Percentiles rank a stretch among this genome's conserved stretches.
Evolutionary conservation across 2,888 invertebrate genomes (phyloP).

Genomic region (Ornithoptera alexandrae): DNA sequence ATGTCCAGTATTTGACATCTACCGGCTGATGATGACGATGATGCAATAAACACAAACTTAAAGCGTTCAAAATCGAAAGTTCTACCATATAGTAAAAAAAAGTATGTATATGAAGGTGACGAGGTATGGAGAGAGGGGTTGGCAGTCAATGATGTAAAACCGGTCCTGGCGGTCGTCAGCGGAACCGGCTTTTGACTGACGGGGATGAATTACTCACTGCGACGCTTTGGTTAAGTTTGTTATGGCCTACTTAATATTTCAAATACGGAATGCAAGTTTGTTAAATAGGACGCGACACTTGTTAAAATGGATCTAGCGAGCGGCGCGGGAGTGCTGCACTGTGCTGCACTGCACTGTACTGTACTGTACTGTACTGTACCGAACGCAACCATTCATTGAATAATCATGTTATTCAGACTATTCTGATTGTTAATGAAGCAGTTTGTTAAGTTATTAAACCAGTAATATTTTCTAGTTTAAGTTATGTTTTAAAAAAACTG

Average conservation of each 20-base stretch:
- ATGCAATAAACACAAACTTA: too few species aligned
- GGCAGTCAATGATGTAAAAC: constrained; percentile 76
- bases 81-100: constrained; percentile 49
- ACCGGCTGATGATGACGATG: too few species aligned
- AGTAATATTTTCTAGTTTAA: too few species aligned
- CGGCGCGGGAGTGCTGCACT: background rate
- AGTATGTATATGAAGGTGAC: constrained; percentile 48
- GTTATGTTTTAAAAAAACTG: too few species aligned
- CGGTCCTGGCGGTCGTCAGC: constrained; percentile 60
- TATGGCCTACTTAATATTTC: constrained; percentile 36
- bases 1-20: too few species aligned
- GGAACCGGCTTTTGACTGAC: constrained; percentile 68
- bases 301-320: background rate
- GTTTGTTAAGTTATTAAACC: too few species aligned
- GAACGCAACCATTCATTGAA: too few species aligned
- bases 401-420: too few species aligned
- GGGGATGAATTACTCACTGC: constrained; percentile 70
- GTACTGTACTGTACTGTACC: too few species aligned
- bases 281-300: background rate
- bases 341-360: too few species aligned
- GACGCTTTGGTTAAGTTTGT: constrained; percentile 52
- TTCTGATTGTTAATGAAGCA: too few species aligned
- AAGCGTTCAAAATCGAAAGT: constrained; percentile 61
- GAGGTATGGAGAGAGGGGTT: constrained; percentile 61
- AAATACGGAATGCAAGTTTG: constrained; percentile 37